These are phyloP conservation scores for Galaxias olidus DNA, from an alignment of 2,797 vertebrate species.

Conservation along the genomic window DNA sequence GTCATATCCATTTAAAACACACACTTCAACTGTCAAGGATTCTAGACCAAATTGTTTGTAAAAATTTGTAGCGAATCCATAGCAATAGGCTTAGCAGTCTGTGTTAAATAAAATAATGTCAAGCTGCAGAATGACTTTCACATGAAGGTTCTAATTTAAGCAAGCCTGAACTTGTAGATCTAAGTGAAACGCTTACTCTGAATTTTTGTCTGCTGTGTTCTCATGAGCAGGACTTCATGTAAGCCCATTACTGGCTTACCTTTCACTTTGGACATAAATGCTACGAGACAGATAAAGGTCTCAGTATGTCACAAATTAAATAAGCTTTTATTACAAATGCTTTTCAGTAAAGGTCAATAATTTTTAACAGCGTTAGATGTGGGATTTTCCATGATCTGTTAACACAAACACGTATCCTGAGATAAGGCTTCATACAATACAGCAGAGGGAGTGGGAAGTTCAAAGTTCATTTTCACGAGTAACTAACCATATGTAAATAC, in stretches of 20 bases:
- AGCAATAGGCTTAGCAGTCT: background rate
- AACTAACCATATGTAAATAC: background rate
- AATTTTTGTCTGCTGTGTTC: background rate
- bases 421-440: background rate
- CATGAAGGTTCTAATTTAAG: constrained; percentile 12
- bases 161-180: constrained; percentile 46
- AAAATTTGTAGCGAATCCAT: constrained; percentile 2
- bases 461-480: constrained; percentile 24
- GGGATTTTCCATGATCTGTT: background rate
- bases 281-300: constrained; percentile 2
- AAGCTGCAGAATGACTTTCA: background rate
- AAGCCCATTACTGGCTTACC: background rate
- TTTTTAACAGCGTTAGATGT: no score
- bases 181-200: constrained; percentile 19
- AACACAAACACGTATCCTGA: background rate
- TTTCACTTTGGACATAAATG: constrained; percentile 9
- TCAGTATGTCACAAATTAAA: background rate
- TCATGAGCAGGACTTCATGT: background rate
- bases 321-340: background rate
- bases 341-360: background rate
- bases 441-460: constrained; percentile 10
- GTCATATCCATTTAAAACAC: no score
- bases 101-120: no score
- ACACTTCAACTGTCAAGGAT: no score
- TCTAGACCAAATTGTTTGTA: background rate